Conservation (phyloP, 1,140 invertebrate species). For the Nephila pilipes region DNA sequence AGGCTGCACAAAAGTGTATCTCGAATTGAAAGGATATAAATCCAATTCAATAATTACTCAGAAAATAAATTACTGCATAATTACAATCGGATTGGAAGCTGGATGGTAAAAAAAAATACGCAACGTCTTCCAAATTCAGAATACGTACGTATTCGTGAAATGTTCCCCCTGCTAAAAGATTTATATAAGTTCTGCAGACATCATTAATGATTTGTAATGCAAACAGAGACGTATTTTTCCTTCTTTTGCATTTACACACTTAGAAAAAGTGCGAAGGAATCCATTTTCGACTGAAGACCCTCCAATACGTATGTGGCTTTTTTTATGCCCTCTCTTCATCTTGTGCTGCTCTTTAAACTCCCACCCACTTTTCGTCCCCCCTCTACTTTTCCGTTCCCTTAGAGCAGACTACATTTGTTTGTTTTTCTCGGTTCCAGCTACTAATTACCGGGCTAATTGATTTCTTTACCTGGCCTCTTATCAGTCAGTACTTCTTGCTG, state of each 20-base stretch:
- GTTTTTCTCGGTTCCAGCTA: conserved; percentile 74
- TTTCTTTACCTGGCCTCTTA: conserved; percentile 75
- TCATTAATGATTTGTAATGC: conserved; percentile 74
- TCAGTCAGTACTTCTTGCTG: conserved; percentile 56
- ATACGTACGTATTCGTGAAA: background rate
- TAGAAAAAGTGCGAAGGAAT: conserved; percentile 72
- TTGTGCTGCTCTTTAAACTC: conserved; percentile 6
- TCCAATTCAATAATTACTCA: conserved; percentile 60
- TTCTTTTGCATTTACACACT: background rate
- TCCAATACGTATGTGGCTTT: conserved; percentile 33
- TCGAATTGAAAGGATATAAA: conserved; percentile 21
- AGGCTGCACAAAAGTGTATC: conserved; percentile 40
- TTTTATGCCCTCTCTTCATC: conserved; percentile 27
- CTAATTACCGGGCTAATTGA: conserved; percentile 73
- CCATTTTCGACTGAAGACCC: conserved; percentile 51
- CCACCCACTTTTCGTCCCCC: background rate
- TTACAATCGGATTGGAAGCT: conserved; percentile 17
- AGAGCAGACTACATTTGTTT: conserved; percentile 53
- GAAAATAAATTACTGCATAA: conserved; percentile 60
- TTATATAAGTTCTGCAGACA: conserved; percentile 50
- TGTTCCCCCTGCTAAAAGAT: conserved; percentile 66
- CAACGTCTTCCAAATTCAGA: conserved; percentile 13
- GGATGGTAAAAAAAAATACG: background rate
- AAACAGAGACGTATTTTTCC: conserved; percentile 57
- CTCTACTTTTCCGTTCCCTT: background rate